Evolutionary conservation across 2,888 invertebrate genomes (phyloP), one percentile per base, ranked within the genome.

Genomic region (Deroplatys truncata): DNA sequence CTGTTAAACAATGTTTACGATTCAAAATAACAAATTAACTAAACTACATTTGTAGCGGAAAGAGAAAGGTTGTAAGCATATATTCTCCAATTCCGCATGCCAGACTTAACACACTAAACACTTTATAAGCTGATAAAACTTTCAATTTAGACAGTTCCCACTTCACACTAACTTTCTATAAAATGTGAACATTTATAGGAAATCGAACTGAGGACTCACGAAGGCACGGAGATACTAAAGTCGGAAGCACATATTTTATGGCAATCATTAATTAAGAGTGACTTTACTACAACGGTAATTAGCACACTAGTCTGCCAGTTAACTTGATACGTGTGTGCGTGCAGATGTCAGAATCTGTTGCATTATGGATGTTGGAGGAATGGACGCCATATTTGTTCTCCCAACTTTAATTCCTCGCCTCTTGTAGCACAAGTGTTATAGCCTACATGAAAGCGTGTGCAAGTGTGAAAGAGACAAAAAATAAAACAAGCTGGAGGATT

Each of bases 311-410:
- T 72, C 56, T 20, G 25, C 29, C n/a, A 2, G n/a, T 83, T 28
- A 83, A 16, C 28, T 29, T 13, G 28, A 29, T 84, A 20, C 28
- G 28, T 84, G 84, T 84, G 84, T 29, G 56, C 56, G 56, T 84
- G 84, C 28, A 84, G 28, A 84, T 29, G 84, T 29, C 84, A 84
- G 84, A n/a, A 72, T 72, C 56, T 84, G 84, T 83, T 35, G 35
- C 87, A 87, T 87, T 87, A 83, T 83, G 43, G 87, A 87, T 87
- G 82, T 83, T 35, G 25, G 82, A 5, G 83, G 82, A 83, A 35
- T 86, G 25, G 86, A 86, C 86, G 86, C 86, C 86, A 86, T 86
- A 86, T 86, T 86, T 86, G 86, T 86, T 72, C 56, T 72, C 56
- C 5, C 56, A 72, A 20, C 56, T 72, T 72, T 72, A 72, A 72